Percentiles rank a stretch among this genome's conserved stretches.
Evolutionary conservation across 2,113 vertebrate genomes (phyloP).

Genomic region (Hassar affinis): DNA sequence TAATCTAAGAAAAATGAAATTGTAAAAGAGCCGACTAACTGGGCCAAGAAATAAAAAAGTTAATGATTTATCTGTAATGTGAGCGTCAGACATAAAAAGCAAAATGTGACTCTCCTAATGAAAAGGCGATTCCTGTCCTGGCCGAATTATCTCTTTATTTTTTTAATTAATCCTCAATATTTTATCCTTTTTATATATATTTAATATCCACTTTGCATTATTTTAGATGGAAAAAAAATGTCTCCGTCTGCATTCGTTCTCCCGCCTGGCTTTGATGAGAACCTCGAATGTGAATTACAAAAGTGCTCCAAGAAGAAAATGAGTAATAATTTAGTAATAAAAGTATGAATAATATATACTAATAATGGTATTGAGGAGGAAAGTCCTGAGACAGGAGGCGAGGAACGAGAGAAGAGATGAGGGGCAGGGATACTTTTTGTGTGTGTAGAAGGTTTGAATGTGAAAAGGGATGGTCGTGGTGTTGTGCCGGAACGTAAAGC

Average conservation of each 20-base stretch:
- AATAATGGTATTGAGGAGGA: conserved; percentile 74
- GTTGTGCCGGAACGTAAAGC: conserved; percentile 13
- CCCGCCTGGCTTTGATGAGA: conserved; percentile 73
- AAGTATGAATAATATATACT: conserved; percentile 80
- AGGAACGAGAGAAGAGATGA: conserved; percentile 43
- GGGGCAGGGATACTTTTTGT: neutral
- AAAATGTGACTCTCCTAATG: conserved; percentile 63
- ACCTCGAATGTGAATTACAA: conserved; percentile 78
- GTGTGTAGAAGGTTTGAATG: neutral
- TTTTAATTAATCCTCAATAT: conserved; percentile 79
- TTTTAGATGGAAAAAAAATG: conserved; percentile 74
- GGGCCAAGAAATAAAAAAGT: neutral
- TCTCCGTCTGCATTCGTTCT: conserved; percentile 75
- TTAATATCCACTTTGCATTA: conserved; percentile 77
- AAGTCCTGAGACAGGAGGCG: conserved; percentile 44
- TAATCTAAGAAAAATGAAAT: too few relatives aligned
- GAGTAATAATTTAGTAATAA: conserved; percentile 77
- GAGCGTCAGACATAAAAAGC: conserved; percentile 37
- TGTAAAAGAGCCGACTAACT: neutral
- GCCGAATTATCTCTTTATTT: conserved; percentile 71
- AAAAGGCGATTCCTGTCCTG: conserved; percentile 63
- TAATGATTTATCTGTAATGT: conserved; percentile 5
- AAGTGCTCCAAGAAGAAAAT: conserved; percentile 76
- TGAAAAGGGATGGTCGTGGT: neutral
- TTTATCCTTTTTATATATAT: conserved; percentile 79